Percentiles rank a stretch among this genome's conserved stretches.
These are phyloP conservation scores for Zygogramma bicolorata DNA, from an alignment of 2,888 invertebrate genomes.

Conservation along the genomic window DNA sequence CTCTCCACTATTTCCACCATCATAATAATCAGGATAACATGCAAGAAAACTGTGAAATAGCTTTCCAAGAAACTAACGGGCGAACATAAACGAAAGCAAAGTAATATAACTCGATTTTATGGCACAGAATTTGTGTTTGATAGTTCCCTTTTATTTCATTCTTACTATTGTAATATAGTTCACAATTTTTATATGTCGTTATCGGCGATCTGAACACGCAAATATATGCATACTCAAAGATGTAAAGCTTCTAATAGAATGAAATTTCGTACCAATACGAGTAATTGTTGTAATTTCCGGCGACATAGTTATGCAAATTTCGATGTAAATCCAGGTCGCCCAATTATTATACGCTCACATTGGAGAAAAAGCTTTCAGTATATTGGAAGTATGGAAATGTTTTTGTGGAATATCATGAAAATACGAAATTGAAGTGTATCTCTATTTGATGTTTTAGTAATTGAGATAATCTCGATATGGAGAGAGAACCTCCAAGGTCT, in stretches of 20 bases:
- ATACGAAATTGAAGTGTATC: too few relatives aligned
- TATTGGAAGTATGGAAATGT: too few relatives aligned
- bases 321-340: not conserved
- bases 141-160: slow-evolving; percentile 47
- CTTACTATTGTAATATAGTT: slow-evolving; percentile 47
- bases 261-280: slow-evolving; percentile 39
- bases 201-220: slow-evolving; percentile 47
- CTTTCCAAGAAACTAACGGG: slow-evolving; percentile 45
- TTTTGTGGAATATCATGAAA: too few relatives aligned
- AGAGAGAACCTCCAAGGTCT: too few relatives aligned
- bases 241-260: slow-evolving; percentile 35
- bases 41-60: slow-evolving; percentile 48
- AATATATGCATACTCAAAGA: slow-evolving; percentile 37
- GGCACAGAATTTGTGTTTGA: slow-evolving; percentile 52
- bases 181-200: slow-evolving; percentile 46
- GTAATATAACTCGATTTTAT: slow-evolving; percentile 50
- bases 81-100: slow-evolving; percentile 43
- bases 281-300: slow-evolving; percentile 42
- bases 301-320: slow-evolving; percentile 42
- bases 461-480: too few relatives aligned
- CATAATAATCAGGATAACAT: slow-evolving; percentile 36
- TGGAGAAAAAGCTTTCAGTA: too few relatives aligned
- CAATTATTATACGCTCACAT: not conserved
- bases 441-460: too few relatives aligned
- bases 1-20: too few relatives aligned